Conservation (phyloP, 2,888 invertebrate species). For the Mactromeris polynyma region DNA sequence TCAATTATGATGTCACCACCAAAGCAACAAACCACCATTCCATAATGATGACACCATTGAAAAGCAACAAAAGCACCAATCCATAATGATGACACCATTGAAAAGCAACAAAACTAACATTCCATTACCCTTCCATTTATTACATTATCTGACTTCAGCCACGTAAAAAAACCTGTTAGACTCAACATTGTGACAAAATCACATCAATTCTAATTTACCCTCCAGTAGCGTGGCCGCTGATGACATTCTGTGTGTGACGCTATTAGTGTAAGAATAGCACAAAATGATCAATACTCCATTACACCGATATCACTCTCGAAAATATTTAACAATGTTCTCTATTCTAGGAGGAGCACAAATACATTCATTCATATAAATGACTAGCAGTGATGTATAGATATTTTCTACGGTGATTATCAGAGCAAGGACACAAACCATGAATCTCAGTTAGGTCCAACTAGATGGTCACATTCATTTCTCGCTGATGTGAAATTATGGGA, state of each 20-base stretch:
- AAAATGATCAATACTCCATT: not conserved
- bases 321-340: not conserved
- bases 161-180: not conserved
- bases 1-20: too few species aligned
- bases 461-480: not conserved
- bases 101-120: too few species aligned
- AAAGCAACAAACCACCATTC: too few species aligned
- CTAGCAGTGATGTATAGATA: not conserved
- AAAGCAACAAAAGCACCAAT: too few species aligned
- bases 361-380: not conserved
- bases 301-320: not conserved
- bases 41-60: too few species aligned
- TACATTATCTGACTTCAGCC: not conserved
- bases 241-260: not conserved
- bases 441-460: not conserved
- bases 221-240: not conserved
- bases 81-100: too few species aligned
- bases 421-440: not conserved
- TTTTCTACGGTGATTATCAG: not conserved
- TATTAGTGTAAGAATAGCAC: not conserved
- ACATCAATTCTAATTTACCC: not conserved
- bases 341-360: not conserved
- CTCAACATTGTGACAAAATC: not conserved
- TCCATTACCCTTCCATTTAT: not conserved
- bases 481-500: not conserved